Evolutionary conservation across 2,888 invertebrate genomes (phyloP).

Genomic region (Drosophila helvetica): DNA sequence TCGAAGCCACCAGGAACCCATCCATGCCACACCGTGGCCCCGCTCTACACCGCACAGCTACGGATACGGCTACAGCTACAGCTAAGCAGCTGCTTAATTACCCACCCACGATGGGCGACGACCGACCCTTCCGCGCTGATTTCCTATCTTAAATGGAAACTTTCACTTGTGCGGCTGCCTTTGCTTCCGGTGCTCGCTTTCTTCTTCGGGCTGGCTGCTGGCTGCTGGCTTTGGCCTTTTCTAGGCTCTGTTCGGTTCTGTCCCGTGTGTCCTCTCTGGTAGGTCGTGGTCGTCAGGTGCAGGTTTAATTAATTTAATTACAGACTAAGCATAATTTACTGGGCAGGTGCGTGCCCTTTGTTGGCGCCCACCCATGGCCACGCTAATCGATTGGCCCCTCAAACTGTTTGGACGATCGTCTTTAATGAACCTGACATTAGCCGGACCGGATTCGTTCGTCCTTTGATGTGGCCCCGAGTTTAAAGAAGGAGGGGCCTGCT

Average conservation of each 20-base stretch:
- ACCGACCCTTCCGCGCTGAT: slow-evolving; percentile 68
- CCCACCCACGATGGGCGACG: slow-evolving; percentile 42
- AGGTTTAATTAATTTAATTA: slow-evolving; percentile 82
- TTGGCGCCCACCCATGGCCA: neutral
- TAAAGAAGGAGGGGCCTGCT: slow-evolving; percentile 8
- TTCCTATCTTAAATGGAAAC: slow-evolving; percentile 74
- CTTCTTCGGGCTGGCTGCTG: neutral
- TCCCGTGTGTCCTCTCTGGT: slow-evolving; percentile 37
- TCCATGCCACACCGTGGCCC: too few relatives aligned
- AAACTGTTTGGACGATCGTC: slow-evolving; percentile 38
- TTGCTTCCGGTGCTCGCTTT: slow-evolving; percentile 58
- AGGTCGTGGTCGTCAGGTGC: slow-evolving; percentile 66
- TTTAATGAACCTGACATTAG: slow-evolving; percentile 36
- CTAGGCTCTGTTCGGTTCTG: slow-evolving; percentile 39
- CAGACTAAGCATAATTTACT: slow-evolving; percentile 79
- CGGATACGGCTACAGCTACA: neutral
- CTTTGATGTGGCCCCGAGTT: slow-evolving; percentile 16
- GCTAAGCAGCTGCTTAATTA: slow-evolving; percentile 76
- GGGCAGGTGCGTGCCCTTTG: slow-evolving; percentile 66
- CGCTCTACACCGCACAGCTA: neutral
- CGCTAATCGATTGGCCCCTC: slow-evolving; percentile 66
- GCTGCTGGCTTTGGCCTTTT: neutral
- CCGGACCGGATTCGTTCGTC: slow-evolving; percentile 15
- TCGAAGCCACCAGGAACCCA: neutral
- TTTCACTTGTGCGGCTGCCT: slow-evolving; percentile 53